phyloP scores from a whole-genome alignment of 2,797 vertebrate species.

The Enteromius paludinosus region DNA sequence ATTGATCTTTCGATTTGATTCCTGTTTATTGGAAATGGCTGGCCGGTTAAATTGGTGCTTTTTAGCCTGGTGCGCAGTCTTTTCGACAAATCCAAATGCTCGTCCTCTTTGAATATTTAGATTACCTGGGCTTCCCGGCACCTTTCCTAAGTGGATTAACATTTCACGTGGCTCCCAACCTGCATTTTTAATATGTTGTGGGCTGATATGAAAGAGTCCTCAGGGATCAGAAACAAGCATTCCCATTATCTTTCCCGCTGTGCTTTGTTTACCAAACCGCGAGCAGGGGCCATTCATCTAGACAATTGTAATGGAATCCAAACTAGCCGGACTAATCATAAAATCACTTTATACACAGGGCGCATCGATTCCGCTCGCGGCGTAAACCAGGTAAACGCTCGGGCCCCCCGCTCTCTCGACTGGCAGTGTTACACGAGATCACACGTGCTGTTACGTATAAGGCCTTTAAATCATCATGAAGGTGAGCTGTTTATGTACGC shows the following conservation, averaged over 20 bases:
- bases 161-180: slow-evolving; percentile 56
- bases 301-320: slow-evolving; percentile 64
- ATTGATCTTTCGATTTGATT: slow-evolving; percentile 45
- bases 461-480: slow-evolving; percentile 40
- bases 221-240: slow-evolving; percentile 59
- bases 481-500: slow-evolving; percentile 47
- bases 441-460: slow-evolving; percentile 8
- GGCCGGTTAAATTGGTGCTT: slow-evolving; percentile 6
- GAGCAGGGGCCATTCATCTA: slow-evolving; percentile 59
- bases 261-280: slow-evolving; percentile 57
- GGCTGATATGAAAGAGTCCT: slow-evolving; percentile 65
- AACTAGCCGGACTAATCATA: slow-evolving; percentile 63
- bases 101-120: slow-evolving; percentile 61
- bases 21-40: slow-evolving; percentile 18
- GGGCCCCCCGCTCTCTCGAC: slow-evolving; percentile 4
- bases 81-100: slow-evolving; percentile 41
- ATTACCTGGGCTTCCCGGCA: slow-evolving; percentile 58
- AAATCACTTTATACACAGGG: slow-evolving; percentile 59
- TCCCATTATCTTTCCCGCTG: slow-evolving; percentile 62
- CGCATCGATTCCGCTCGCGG: slow-evolving; percentile 39
- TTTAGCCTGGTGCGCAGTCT: background rate
- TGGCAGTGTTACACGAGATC: slow-evolving; percentile 18
- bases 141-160: slow-evolving; percentile 67
- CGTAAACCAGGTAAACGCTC: slow-evolving; percentile 46
- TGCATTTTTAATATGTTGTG: slow-evolving; percentile 64